Conservation (phyloP, 1,140 invertebrate species). For the Bombus waltoni region DNA sequence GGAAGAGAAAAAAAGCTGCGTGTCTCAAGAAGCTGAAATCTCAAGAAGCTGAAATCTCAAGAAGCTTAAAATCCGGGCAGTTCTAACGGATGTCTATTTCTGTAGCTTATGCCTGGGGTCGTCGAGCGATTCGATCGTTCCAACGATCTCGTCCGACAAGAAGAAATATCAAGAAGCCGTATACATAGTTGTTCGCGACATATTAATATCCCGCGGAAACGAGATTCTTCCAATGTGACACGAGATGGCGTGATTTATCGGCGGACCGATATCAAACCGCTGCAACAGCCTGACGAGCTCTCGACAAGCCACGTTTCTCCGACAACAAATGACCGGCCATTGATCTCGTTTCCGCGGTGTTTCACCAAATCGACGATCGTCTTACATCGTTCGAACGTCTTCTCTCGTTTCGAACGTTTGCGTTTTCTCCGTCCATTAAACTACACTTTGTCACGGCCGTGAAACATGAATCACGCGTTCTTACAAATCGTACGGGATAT, state of each 20-base stretch:
- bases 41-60: too few relatives aligned
- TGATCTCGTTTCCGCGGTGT: conserved; percentile 29
- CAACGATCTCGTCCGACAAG: background rate
- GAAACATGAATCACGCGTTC: too few relatives aligned
- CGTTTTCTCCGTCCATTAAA: background rate
- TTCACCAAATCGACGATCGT: conserved; percentile 34
- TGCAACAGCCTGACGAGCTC: conserved; percentile 18
- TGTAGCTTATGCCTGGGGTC: too few relatives aligned
- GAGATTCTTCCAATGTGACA: background rate
- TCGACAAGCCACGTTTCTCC: conserved; percentile 30
- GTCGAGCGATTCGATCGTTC: too few relatives aligned
- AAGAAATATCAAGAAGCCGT: background rate
- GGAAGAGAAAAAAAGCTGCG: too few relatives aligned
- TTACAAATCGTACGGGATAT: too few relatives aligned
- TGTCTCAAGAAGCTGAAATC: too few relatives aligned
- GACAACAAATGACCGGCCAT: conserved; percentile 25
- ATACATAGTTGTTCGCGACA: background rate
- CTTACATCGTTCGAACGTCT: background rate
- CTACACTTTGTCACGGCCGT: background rate
- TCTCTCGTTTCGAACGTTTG: background rate
- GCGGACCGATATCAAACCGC: background rate
- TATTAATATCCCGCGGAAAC: background rate
- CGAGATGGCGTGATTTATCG: conserved; percentile 22
- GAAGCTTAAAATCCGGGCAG: too few relatives aligned
- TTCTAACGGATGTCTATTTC: too few relatives aligned